A percentile compares a stretch with the other conserved stretches of the same genome.
Evolutionary conservation across 2,113 vertebrate genomes (phyloP).

Genomic region (Limanda limanda): DNA sequence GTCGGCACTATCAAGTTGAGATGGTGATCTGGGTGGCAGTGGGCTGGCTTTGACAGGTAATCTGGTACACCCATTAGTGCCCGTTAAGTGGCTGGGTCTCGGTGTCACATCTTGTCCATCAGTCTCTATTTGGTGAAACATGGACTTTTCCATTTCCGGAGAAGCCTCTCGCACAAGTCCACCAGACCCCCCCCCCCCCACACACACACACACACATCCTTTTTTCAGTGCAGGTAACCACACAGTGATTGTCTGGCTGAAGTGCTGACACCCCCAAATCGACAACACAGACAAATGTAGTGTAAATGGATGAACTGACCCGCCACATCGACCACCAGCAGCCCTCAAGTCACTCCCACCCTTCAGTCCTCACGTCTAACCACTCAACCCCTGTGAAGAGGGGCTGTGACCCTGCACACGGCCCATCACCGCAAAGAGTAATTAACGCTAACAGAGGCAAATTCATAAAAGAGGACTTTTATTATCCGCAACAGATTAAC

Average conservation of each 20-base stretch:
- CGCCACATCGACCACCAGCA: constrained; percentile 30
- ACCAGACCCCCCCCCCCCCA: constrained; percentile 10
- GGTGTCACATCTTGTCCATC: constrained; percentile 79
- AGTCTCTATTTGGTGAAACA: constrained; percentile 71
- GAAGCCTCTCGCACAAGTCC: not conserved
- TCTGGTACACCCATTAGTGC: constrained; percentile 75
- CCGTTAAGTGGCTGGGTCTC: constrained; percentile 72
- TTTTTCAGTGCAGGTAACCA: constrained; percentile 36
- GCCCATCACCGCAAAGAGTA: constrained; percentile 51
- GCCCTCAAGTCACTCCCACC: constrained; percentile 5
- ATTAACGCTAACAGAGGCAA: constrained; percentile 52
- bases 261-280: constrained; percentile 62
- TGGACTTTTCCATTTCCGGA: constrained; percentile 45
- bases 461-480: constrained; percentile 50
- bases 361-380: constrained; percentile 33
- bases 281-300: constrained; percentile 48
- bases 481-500: no score
- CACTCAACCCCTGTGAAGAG: constrained; percentile 44
- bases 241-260: constrained; percentile 49
- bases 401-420: constrained; percentile 34
- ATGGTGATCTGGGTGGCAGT: constrained; percentile 55
- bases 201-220: no score
- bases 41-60: constrained; percentile 69
- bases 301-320: constrained; percentile 67
- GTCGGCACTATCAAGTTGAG: constrained; percentile 63